phyloP scores from a whole-genome alignment of 2,797 vertebrate genomes.

The Diplodus puntazzo region DNA sequence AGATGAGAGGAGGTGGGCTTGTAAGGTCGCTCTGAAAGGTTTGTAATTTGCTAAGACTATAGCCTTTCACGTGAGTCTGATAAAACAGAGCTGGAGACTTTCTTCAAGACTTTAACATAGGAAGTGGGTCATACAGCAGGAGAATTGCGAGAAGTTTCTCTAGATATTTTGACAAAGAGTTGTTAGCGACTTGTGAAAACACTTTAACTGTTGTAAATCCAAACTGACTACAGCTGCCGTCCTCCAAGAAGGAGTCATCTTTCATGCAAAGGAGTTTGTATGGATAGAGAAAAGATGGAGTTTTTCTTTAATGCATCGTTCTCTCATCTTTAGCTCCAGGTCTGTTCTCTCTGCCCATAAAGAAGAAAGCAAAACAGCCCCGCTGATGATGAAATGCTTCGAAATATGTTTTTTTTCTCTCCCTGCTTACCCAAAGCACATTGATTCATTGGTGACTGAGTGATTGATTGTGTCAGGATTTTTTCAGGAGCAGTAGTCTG shows the following conservation, averaged over 20 bases:
- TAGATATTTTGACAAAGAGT: neutral
- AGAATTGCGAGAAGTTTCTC: neutral
- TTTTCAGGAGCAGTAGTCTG: conserved; percentile 20
- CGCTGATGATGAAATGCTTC: conserved; percentile 62
- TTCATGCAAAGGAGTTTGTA: neutral
- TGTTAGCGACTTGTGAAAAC: neutral
- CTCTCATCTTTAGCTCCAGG: conserved; percentile 11
- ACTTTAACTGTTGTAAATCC: neutral
- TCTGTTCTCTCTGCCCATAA: conserved; percentile 1
- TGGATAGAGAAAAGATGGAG: neutral
- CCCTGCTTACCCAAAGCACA: neutral
- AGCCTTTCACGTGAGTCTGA: neutral
- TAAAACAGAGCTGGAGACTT: neutral
- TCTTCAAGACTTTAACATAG: neutral
- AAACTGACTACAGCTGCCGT: neutral
- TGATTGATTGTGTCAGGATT: conserved; percentile 45
- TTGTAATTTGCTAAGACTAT: too few relatives aligned
- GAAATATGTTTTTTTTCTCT: conserved; percentile 40
- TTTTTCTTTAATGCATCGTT: conserved; percentile 10
- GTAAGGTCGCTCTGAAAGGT: neutral
- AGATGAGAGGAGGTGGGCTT: neutral
- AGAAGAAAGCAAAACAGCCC: conserved; percentile 2
- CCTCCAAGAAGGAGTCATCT: neutral
- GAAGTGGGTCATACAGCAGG: neutral
- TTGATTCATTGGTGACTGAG: conserved; percentile 28